Evolutionary conservation across 1,140 invertebrate species (phyloP).

Genomic region (Heliconius congener): DNA sequence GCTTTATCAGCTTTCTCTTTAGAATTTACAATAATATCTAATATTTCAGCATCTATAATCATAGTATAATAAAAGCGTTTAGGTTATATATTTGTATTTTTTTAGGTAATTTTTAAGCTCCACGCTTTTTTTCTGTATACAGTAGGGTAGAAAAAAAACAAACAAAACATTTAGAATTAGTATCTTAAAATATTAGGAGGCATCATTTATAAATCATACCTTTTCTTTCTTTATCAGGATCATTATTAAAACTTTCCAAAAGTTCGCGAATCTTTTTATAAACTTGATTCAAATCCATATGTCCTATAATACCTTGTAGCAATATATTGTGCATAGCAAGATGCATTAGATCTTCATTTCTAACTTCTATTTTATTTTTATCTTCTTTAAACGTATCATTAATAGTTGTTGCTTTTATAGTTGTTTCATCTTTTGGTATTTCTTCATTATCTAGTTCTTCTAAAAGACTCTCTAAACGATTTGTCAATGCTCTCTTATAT

Average conservation of each 20-base stretch:
- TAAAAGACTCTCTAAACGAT: conserved; percentile 50
- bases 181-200: background rate
- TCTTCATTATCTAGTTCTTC: conserved; percentile 61
- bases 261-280: conserved; percentile 53
- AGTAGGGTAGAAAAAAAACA: too few relatives aligned
- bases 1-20: conserved; percentile 18
- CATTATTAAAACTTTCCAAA: conserved; percentile 31
- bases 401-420: conserved; percentile 18
- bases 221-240: conserved; percentile 1
- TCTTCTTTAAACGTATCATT: conserved; percentile 27
- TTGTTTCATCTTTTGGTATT: conserved; percentile 24
- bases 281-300: conserved; percentile 58
- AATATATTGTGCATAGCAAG: conserved; percentile 60
- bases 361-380: conserved; percentile 28
- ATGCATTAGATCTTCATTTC: conserved; percentile 50
- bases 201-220: background rate
- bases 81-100: too few relatives aligned
- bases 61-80: background rate
- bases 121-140: too few relatives aligned
- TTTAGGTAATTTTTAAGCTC: too few relatives aligned
- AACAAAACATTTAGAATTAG: background rate
- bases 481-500: conserved; percentile 56
- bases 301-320: conserved; percentile 52
- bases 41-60: conserved; percentile 21
- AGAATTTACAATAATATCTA: conserved; percentile 19